These are phyloP conservation scores for Dugesia japonica DNA, from an alignment of 2,888 invertebrate species.

Conservation along the genomic window DNA sequence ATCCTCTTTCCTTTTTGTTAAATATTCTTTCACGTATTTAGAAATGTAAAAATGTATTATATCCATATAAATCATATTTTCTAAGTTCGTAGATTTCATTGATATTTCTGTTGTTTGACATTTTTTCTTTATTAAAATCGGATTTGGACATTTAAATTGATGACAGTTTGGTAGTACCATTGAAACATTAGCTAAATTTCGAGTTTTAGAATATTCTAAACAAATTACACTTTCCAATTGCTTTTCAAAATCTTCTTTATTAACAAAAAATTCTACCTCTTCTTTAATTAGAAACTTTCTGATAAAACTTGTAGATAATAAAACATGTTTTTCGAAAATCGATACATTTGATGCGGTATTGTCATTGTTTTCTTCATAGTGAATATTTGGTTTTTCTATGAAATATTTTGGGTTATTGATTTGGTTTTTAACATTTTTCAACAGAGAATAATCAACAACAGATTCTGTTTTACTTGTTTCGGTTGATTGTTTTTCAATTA, in stretches of 20 bases:
- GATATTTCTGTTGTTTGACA: background rate
- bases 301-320: background rate
- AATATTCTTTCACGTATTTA: too few species aligned
- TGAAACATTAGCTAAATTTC: background rate
- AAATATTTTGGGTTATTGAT: background rate
- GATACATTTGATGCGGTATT: too few species aligned
- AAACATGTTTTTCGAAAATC: background rate
- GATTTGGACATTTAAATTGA: background rate
- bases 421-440: background rate
- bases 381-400: background rate
- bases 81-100: too few species aligned
- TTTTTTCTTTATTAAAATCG: background rate
- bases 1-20: too few species aligned
- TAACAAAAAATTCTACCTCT: background rate
- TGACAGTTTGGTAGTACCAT: background rate
- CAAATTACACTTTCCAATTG: background rate
- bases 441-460: background rate
- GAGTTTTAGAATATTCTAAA: background rate
- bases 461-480: background rate
- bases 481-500: background rate
- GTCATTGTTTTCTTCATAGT: background rate
- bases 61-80: too few species aligned
- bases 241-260: background rate
- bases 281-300: background rate
- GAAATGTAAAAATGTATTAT: too few species aligned